These are phyloP conservation scores for Diabrotica undecimpunctata DNA, from an alignment of 1,140 invertebrate genomes.

Conservation along the genomic window DNA sequence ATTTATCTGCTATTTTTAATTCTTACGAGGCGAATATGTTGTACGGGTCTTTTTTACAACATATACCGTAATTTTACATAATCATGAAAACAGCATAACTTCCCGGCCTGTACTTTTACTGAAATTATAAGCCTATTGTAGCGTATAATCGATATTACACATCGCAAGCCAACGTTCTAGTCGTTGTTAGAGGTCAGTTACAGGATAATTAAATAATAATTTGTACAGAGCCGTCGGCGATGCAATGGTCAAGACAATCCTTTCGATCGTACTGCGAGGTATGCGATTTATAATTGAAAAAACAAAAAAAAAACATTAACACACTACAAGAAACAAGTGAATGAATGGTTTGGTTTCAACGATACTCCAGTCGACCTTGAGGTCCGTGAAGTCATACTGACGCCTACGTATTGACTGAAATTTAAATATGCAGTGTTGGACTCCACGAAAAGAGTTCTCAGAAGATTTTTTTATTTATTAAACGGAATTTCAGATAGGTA, in stretches of 20 bases:
- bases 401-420: not conserved
- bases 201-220: conserved; percentile 3
- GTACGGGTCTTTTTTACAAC: too few relatives aligned
- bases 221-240: not conserved
- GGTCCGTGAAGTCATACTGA: not conserved
- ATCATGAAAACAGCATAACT: too few relatives aligned
- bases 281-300: not conserved
- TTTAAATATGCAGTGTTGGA: not conserved
- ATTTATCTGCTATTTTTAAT: too few relatives aligned
- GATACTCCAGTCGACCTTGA: conserved; percentile 1
- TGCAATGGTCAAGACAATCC: not conserved
- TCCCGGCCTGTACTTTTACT: too few relatives aligned
- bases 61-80: too few relatives aligned
- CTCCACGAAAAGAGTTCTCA: not conserved
- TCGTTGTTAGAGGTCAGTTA: not conserved
- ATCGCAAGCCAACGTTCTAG: not conserved
- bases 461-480: too few relatives aligned
- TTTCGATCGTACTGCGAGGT: not conserved
- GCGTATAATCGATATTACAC: not conserved
- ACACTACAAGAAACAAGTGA: not conserved
- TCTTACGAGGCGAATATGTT: too few relatives aligned
- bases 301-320: not conserved
- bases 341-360: not conserved
- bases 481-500: too few relatives aligned
- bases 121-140: too few relatives aligned